Evolutionary conservation across 2,797 vertebrate genomes (phyloP).

Genomic region (Eutrigla gurnardus): DNA sequence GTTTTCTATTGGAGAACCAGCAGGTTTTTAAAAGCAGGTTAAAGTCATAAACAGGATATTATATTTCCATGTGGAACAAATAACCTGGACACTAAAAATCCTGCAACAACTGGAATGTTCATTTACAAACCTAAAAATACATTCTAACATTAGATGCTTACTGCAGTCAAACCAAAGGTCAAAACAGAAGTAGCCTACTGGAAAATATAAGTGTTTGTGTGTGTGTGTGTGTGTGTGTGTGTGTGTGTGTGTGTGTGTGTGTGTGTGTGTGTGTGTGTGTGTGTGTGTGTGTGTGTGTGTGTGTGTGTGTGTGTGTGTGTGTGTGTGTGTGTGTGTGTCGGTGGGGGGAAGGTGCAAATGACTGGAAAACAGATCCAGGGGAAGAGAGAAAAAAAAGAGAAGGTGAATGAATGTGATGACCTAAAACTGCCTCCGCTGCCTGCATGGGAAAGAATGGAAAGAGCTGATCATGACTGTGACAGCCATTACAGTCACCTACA

Average conservation of each 20-base stretch:
- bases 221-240: slow-evolving; percentile 13
- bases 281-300: slow-evolving; percentile 12
- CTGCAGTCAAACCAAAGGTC: slow-evolving; percentile 6
- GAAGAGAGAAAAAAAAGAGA: not conserved
- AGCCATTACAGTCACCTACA: slow-evolving; percentile 30
- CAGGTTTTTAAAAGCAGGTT: not conserved
- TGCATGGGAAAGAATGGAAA: slow-evolving; percentile 47
- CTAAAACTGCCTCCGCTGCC: slow-evolving; percentile 44
- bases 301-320: slow-evolving; percentile 1
- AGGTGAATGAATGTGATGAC: slow-evolving; percentile 30
- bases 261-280: slow-evolving; percentile 11
- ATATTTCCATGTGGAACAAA: not conserved
- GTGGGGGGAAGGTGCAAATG: slow-evolving; percentile 17
- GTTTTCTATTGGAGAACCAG: not conserved
- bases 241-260: slow-evolving; percentile 2
- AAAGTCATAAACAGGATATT: not conserved
- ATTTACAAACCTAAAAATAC: not conserved
- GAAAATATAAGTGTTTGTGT: slow-evolving; percentile 28
- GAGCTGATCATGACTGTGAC: slow-evolving; percentile 26
- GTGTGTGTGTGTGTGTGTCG: slow-evolving; percentile 10
- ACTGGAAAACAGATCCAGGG: slow-evolving; percentile 33
- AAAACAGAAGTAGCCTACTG: slow-evolving; percentile 19
- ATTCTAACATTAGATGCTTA: not conserved
- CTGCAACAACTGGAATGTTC: not conserved
- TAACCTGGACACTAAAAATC: not conserved